Evolutionary conservation across 2,888 invertebrate species (phyloP).

Genomic region (Idaea biselata): DNA sequence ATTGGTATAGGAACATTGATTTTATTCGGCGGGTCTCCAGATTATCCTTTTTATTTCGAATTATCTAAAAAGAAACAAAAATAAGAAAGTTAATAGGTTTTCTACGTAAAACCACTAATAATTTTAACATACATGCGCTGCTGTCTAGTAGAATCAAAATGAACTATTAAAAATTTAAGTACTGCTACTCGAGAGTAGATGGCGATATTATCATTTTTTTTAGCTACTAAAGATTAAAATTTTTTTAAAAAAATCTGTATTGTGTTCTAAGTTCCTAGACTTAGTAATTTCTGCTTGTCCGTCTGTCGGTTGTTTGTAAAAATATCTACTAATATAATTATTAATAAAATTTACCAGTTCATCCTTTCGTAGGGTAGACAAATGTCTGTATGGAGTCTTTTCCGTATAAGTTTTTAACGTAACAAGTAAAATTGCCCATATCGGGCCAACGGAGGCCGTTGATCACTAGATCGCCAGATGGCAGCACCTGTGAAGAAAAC

Average conservation of each 20-base stretch:
- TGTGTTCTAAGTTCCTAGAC: not conserved
- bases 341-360: constrained; percentile 37
- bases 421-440: constrained; percentile 91
- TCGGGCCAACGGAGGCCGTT: constrained; percentile 86
- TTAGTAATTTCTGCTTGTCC: not conserved
- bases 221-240: too few relatives aligned
- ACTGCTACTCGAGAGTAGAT: constrained; percentile 11
- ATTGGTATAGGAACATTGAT: constrained; percentile 26
- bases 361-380: constrained; percentile 83
- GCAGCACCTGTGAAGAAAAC: constrained; percentile 72
- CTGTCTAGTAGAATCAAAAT: not conserved
- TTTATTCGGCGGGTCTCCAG: constrained; percentile 48
- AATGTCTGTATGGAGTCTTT: constrained; percentile 84
- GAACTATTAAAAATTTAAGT: constrained; percentile 19
- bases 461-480: constrained; percentile 89
- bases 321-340: not conserved
- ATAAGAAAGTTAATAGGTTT: not conserved
- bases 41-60: not conserved
- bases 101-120: not conserved
- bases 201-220: constrained; percentile 1
- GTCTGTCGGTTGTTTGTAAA: not conserved
- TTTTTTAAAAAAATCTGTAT: too few relatives aligned
- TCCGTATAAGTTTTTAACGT: constrained; percentile 84
- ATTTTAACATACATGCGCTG: not conserved
- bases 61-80: not conserved